A percentile compares a stretch with the other conserved stretches of the same genome.
Conservation (phyloP, 2,888 invertebrate species). For the Steromphala cineraria region DNA sequence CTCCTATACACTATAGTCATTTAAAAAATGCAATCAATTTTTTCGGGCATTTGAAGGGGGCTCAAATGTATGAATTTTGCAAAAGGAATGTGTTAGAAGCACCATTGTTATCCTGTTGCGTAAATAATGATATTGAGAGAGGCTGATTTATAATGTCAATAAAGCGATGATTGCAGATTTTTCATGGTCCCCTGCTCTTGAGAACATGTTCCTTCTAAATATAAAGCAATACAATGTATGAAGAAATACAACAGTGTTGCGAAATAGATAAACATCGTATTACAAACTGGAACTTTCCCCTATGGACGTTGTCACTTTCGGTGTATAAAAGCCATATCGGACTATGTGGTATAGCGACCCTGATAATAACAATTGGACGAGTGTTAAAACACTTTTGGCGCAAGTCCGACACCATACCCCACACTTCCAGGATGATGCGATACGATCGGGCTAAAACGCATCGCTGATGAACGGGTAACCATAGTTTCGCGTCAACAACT, state of each 20-base stretch:
- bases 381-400: background rate
- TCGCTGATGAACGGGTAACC: background rate
- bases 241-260: no score
- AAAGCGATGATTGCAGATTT: no score
- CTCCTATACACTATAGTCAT: no score
- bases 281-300: background rate
- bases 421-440: background rate
- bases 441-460: background rate
- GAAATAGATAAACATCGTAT: background rate
- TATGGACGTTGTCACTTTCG: background rate
- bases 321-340: background rate
- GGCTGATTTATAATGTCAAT: no score
- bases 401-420: background rate
- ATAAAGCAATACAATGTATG: no score
- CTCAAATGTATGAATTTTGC: no score
- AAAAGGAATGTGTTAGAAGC: no score
- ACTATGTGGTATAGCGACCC: background rate
- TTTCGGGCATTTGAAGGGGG: no score
- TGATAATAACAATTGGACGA: background rate
- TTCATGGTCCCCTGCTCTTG: background rate
- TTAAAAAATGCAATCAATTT: no score
- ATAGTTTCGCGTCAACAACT: conserved; percentile 17
- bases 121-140: no score
- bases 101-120: no score
- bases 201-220: background rate